These are phyloP conservation scores for Anolis apletophallus DNA, from an alignment of 2,797 vertebrate genomes.

Conservation along the genomic window DNA sequence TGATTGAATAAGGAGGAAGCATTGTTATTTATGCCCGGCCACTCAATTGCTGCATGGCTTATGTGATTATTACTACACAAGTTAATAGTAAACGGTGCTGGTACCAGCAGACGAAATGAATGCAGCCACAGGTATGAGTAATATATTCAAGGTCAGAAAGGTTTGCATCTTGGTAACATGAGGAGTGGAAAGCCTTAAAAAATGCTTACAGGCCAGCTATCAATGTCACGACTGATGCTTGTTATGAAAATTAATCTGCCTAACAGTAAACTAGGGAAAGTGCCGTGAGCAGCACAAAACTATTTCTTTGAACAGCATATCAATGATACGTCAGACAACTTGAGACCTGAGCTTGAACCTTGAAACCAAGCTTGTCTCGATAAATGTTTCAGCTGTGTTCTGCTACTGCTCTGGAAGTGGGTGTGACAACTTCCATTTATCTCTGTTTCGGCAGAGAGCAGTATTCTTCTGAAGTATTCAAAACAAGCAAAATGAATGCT, in stretches of 20 bases:
- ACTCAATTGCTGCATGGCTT: conserved; percentile 42
- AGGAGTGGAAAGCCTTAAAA: conserved; percentile 63
- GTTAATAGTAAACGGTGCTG: conserved; percentile 20
- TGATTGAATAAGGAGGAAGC: background rate
- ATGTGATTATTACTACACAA: conserved; percentile 33
- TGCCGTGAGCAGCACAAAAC: conserved; percentile 44
- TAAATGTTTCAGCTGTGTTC: conserved; percentile 48
- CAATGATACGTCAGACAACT: conserved; percentile 31
- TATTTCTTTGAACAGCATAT: conserved; percentile 48
- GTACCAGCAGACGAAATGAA: conserved; percentile 62
- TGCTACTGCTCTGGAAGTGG: conserved; percentile 34
- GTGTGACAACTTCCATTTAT: conserved; percentile 19
- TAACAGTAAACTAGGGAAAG: conserved; percentile 53
- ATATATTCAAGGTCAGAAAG: conserved; percentile 65
- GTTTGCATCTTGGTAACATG: conserved; percentile 45
- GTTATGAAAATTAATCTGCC: conserved; percentile 72
- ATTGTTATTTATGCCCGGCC: conserved; percentile 36
- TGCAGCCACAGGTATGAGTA: conserved; percentile 56
- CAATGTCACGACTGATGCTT: conserved; percentile 66
- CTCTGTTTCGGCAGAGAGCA: background rate
- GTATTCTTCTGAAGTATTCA: conserved; percentile 36
- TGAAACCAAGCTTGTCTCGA: conserved; percentile 44
- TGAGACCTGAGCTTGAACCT: conserved; percentile 27
- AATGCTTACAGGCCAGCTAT: conserved; percentile 60
- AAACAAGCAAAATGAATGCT: conserved; percentile 17